Percentiles rank a stretch among this genome's conserved stretches.
phyloP scores from a whole-genome alignment of 2,797 vertebrate species.

The Periophthalmus magnuspinnatus region DNA sequence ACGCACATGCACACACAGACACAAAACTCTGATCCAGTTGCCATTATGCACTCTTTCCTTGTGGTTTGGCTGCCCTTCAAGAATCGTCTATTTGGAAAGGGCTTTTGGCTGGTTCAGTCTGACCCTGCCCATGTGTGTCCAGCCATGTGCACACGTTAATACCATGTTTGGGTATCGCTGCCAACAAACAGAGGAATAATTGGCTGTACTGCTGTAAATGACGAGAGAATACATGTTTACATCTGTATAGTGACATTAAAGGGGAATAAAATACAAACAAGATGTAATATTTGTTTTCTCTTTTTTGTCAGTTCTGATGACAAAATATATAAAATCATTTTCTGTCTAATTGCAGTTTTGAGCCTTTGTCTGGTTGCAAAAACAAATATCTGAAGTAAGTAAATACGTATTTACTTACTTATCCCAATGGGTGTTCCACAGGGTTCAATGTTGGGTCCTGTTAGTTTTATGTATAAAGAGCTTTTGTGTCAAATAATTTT shows the following conservation, averaged over 20 bases:
- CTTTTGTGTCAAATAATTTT: not conserved
- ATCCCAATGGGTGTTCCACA: not conserved
- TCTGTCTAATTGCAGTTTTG: not conserved
- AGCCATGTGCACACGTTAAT: conserved; percentile 50
- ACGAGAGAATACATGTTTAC: conserved; percentile 40
- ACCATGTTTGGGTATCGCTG: conserved; percentile 45
- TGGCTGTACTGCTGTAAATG: conserved; percentile 47
- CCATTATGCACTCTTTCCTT: conserved; percentile 47
- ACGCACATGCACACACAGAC: conserved; percentile 11
- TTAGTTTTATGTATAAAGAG: not conserved
- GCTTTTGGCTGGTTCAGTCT: conserved; percentile 45
- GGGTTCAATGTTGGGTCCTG: not conserved
- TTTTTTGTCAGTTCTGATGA: not conserved
- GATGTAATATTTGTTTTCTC: too few relatives aligned
- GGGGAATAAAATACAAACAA: conserved; percentile 21
- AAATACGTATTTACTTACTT: not conserved
- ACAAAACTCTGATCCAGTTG: conserved; percentile 54
- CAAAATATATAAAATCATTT: not conserved
- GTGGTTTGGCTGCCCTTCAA: conserved; percentile 74
- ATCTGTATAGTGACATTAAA: conserved; percentile 46
- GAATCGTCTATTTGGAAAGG: conserved; percentile 45
- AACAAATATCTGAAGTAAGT: not conserved
- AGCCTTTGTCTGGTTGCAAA: not conserved
- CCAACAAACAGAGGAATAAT: conserved; percentile 49
- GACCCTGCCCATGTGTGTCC: conserved; percentile 32